A percentile compares a stretch with the other conserved stretches of the same genome.
Conservation (phyloP, 2,888 invertebrate genomes). For the Tiliacea citrago region DNA sequence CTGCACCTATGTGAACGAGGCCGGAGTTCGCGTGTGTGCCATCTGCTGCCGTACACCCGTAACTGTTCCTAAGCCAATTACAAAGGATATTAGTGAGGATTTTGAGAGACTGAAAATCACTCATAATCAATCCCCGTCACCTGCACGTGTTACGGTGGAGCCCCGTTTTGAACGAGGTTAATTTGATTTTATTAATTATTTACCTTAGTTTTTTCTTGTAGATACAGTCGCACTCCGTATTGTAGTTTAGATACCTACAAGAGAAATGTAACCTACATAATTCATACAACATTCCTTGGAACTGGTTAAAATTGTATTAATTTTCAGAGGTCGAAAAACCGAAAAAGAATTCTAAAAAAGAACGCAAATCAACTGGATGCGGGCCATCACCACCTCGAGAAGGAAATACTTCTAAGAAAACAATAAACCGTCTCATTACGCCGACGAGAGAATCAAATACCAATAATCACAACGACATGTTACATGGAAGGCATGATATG, state of each 20-base stretch:
- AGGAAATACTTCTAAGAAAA: constrained; percentile 66
- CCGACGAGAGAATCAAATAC: constrained; percentile 85
- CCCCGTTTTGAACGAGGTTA: constrained; percentile 90
- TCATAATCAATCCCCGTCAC: constrained; percentile 50
- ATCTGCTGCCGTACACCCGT: constrained; percentile 96
- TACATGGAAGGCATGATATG: constrained; percentile 79
- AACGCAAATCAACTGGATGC: constrained; percentile 90
- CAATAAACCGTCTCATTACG: constrained; percentile 78
- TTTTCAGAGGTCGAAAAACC: constrained; percentile 70
- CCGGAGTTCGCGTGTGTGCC: constrained; percentile 94
- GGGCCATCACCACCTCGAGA: constrained; percentile 92
- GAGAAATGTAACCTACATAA: too few relatives aligned
- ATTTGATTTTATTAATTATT: constrained; percentile 67
- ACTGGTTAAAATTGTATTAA: neutral
- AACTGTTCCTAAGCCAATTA: constrained; percentile 75
- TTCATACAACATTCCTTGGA: constrained; percentile 9
- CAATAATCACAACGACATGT: constrained; percentile 58
- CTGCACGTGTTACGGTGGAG: constrained; percentile 68
- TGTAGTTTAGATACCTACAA: neutral
- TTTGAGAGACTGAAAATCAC: constrained; percentile 68
- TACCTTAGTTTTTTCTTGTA: neutral
- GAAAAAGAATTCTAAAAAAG: constrained; percentile 78
- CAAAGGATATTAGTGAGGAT: constrained; percentile 60
- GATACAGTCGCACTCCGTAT: neutral
- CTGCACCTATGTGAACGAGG: constrained; percentile 96